Percentiles rank a stretch among this genome's conserved stretches.
These are phyloP conservation scores for Danaus chrysippus DNA, from an alignment of 2,888 invertebrate genomes.

Conservation along the genomic window DNA sequence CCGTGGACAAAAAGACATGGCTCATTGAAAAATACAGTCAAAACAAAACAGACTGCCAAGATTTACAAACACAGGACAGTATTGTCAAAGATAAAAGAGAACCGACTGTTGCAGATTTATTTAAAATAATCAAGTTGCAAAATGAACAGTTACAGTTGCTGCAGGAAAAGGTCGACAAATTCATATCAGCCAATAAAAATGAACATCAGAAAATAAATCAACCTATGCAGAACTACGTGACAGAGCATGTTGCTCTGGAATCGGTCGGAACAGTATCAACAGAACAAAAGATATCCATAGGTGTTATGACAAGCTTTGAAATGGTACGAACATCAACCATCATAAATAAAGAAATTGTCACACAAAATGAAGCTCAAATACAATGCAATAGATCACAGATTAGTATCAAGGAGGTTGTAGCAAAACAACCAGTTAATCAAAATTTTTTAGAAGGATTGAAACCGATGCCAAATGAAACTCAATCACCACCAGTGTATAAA, in stretches of 20 bases:
- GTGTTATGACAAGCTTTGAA: conserved; percentile 86
- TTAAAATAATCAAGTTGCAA: conserved; percentile 82
- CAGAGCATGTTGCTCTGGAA: conserved; percentile 55
- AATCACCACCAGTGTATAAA: conserved; percentile 31
- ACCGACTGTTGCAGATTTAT: conserved; percentile 78
- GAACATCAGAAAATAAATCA: conserved; percentile 40
- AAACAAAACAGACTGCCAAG: conserved; percentile 43
- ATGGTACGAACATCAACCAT: conserved; percentile 74
- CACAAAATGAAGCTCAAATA: conserved; percentile 61
- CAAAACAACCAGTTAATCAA: conserved; percentile 52
- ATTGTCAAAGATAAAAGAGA: conserved; percentile 64
- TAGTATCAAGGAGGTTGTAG: conserved; percentile 61
- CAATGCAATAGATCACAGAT: conserved; percentile 69
- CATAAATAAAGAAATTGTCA: conserved; percentile 63
- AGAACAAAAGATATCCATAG: conserved; percentile 81
- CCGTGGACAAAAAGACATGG: conserved; percentile 62
- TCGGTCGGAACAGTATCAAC: conserved; percentile 56
- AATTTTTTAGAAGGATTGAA: conserved; percentile 71
- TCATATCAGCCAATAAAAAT: conserved; percentile 52
- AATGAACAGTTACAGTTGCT: conserved; percentile 82
- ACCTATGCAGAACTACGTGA: conserved; percentile 45
- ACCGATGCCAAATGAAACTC: conserved; percentile 38
- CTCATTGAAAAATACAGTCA: conserved; percentile 60
- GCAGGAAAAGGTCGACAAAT: conserved; percentile 81
- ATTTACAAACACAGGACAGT: conserved; percentile 53